phyloP scores from a whole-genome alignment of 2,113 vertebrate genomes.

The Psilopsiagon aurifrons region DNA sequence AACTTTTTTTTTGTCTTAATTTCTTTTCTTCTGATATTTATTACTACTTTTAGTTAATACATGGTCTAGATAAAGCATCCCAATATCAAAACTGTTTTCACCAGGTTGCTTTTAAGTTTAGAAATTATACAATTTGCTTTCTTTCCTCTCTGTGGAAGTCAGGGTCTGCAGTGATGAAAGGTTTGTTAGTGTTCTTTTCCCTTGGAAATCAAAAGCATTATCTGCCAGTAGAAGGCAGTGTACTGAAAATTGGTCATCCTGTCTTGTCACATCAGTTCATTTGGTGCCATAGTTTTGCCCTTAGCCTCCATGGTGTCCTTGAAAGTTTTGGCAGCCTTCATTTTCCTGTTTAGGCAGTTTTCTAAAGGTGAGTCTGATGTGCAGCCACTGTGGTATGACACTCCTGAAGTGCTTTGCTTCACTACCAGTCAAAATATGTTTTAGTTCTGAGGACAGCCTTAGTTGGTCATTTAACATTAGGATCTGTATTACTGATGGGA shows the following conservation, averaged over 20 bases:
- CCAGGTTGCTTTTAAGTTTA: not conserved
- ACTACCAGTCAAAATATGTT: not conserved
- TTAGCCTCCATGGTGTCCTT: not conserved
- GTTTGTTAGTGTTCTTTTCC: not conserved
- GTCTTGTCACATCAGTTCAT: not conserved
- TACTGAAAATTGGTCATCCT: not conserved
- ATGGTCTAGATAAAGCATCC: not conserved
- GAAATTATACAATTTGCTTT: not conserved
- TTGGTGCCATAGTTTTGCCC: not conserved
- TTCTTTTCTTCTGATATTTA: not conserved
- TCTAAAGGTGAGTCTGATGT: accelerated
- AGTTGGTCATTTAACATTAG: not conserved
- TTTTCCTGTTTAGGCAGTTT: not conserved
- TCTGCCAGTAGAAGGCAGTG: not conserved
- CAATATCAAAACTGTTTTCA: not conserved
- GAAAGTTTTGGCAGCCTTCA: not conserved
- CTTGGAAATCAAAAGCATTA: not conserved
- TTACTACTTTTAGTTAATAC: not conserved
- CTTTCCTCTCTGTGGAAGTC: not conserved
- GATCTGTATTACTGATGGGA: not conserved
- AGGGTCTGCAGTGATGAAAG: not conserved
- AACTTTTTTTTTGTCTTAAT: not conserved
- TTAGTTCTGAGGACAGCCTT: not conserved
- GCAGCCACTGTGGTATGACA: not conserved
- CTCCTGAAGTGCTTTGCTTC: not conserved